Percentiles rank a stretch among this genome's conserved stretches.
These are phyloP conservation scores for Hymenopus coronatus DNA, from an alignment of 2,888 invertebrate species.

Conservation along the genomic window DNA sequence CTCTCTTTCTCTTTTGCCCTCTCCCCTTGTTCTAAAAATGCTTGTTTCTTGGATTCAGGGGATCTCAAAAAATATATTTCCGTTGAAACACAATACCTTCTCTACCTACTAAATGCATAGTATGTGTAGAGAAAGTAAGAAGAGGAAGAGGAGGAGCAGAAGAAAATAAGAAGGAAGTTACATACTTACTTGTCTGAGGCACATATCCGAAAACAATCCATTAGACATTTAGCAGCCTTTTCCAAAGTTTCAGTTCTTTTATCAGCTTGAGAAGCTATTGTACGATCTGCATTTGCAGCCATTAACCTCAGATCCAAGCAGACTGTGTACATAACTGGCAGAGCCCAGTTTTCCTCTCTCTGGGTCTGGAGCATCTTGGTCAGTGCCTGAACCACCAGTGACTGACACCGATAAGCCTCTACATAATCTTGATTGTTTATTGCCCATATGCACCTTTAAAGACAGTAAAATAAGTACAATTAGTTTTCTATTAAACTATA, in stretches of 20 bases:
- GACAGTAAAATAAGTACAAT: not conserved
- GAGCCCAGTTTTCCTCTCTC: conserved; percentile 95
- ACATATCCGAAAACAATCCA: conserved; percentile 92
- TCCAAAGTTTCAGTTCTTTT: conserved; percentile 68
- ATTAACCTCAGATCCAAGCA: conserved; percentile 86
- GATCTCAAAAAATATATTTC: too few relatives aligned
- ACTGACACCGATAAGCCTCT: conserved; percentile 75
- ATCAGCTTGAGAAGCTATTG: conserved; percentile 43
- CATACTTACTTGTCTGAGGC: conserved; percentile 77
- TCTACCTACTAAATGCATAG: too few relatives aligned
- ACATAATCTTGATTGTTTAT: conserved; percentile 51
- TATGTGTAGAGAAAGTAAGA: too few relatives aligned
- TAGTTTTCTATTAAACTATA: not conserved
- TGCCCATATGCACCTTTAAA: conserved; percentile 52
- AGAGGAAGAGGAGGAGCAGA: not conserved
- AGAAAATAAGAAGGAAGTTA: not conserved
- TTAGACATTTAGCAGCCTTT: conserved; percentile 89
- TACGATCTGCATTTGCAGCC: conserved; percentile 73
- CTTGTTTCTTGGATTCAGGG: too few relatives aligned
- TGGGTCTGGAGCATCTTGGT: conserved; percentile 80
- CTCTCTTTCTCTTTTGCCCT: too few relatives aligned
- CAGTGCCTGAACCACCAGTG: conserved; percentile 71
- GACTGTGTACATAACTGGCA: conserved; percentile 88
- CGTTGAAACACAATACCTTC: too few relatives aligned
- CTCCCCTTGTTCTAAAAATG: too few relatives aligned